Conservation (phyloP, 2,888 invertebrate genomes). For the Tethea ocularis region DNA sequence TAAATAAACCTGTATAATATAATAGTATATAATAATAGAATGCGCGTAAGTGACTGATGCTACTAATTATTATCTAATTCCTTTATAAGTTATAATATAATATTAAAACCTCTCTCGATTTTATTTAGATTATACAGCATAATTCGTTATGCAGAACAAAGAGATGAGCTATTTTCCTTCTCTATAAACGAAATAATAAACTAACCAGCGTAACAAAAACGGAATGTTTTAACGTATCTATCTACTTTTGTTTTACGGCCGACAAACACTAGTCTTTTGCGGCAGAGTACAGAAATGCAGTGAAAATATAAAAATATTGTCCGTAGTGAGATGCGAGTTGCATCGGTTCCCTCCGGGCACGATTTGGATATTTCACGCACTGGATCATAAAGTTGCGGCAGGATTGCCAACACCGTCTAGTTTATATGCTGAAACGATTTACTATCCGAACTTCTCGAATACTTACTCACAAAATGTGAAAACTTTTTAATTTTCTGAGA, state of each 20-base stretch:
- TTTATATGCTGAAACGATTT: no score
- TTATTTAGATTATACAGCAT: no score
- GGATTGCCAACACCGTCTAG: background rate
- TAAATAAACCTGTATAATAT: no score
- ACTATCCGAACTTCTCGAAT: no score
- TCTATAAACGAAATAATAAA: slow-evolving; percentile 32
- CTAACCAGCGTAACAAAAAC: slow-evolving; percentile 44
- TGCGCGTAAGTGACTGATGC: no score
- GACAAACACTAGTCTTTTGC: slow-evolving; percentile 58
- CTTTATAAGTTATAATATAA: no score
- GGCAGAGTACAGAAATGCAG: slow-evolving; percentile 58
- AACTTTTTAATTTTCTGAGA: background rate
- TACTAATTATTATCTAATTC: no score
- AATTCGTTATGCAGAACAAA: background rate
- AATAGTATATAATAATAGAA: no score
- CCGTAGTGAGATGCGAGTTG: slow-evolving; percentile 59
- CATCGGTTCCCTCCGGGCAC: slow-evolving; percentile 57
- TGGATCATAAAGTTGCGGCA: slow-evolving; percentile 23
- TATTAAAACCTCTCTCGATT: background rate
- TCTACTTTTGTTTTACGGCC: slow-evolving; percentile 61
- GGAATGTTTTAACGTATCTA: slow-evolving; percentile 45
- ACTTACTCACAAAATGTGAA: no score
- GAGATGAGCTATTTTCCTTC: background rate
- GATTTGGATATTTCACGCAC: slow-evolving; percentile 50
- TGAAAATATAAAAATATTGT: slow-evolving; percentile 71